Percentiles rank a stretch among this genome's conserved stretches.
These are phyloP conservation scores for Mnemiopsis leidyi DNA, from an alignment of 37 sponge, comb jelly and placozoan genomes.

Conservation along the genomic window DNA sequence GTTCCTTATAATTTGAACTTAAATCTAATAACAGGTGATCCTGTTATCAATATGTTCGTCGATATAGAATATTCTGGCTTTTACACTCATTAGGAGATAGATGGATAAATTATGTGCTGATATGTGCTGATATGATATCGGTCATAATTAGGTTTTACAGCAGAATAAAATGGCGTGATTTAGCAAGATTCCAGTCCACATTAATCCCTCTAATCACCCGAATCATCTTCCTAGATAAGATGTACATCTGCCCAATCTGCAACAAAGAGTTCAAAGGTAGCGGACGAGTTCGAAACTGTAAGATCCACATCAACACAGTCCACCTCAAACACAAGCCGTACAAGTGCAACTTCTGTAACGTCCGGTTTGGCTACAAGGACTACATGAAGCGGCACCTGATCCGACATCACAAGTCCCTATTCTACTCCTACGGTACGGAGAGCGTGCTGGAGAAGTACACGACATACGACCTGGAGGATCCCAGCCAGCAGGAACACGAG, in stretches of 20 bases:
- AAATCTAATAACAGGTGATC: too few species aligned
- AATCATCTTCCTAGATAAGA: not conserved
- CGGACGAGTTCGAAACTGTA: slow-evolving; percentile 34
- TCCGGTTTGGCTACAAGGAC: slow-evolving; percentile 58
- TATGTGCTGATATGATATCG: too few species aligned
- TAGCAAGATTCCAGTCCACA: too few species aligned
- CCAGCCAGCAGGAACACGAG: not conserved
- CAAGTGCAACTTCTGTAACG: slow-evolving; percentile 54
- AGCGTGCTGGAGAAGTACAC: slow-evolving; percentile 54
- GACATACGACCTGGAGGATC: not conserved
- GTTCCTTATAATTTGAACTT: too few species aligned
- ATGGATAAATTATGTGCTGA: too few species aligned
- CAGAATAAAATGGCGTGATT: too few species aligned
- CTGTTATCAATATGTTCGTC: too few species aligned
- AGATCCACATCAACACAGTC: slow-evolving; percentile 58
- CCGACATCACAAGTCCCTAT: slow-evolving; percentile 28
- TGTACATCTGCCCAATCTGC: slow-evolving; percentile 16
- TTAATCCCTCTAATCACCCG: too few species aligned
- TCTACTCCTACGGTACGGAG: slow-evolving; percentile 46
- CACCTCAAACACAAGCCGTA: slow-evolving; percentile 53
- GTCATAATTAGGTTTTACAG: too few species aligned
- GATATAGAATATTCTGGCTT: too few species aligned
- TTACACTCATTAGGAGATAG: too few species aligned
- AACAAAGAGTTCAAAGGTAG: slow-evolving; percentile 56
- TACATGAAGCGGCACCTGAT: slow-evolving; percentile 55